A percentile compares a stretch with the other conserved stretches of the same genome.
Evolutionary conservation across 1,140 invertebrate genomes (phyloP).

Genomic region (Lycorma delicatula): DNA sequence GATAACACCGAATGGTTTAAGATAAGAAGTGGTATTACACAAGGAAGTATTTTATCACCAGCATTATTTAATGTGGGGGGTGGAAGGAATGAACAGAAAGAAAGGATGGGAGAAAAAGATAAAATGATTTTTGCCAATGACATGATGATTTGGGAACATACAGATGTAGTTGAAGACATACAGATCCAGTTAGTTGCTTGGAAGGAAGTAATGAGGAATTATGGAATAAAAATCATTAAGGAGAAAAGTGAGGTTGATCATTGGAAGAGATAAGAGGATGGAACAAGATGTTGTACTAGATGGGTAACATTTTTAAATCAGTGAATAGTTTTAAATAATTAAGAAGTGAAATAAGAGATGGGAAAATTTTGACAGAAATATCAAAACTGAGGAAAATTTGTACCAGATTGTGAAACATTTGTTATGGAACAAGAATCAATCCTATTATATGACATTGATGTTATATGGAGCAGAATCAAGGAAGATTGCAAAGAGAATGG

Average conservation of each 20-base stretch:
- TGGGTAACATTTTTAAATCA: neutral
- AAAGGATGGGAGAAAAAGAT: no score
- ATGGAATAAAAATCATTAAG: neutral
- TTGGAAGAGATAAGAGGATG: neutral
- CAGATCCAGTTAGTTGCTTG: conserved; percentile 2
- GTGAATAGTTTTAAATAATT: neutral
- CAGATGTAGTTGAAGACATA: neutral
- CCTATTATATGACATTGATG: neutral
- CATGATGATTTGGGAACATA: no score
- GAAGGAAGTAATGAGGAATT: neutral
- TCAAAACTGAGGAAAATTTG: neutral
- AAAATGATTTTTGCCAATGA: no score
- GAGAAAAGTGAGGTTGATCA: neutral
- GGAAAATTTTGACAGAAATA: neutral
- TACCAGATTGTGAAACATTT: neutral
- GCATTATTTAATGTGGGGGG: no score
- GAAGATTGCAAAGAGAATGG: neutral
- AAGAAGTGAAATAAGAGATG: neutral
- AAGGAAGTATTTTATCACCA: no score
- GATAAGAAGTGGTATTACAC: no score
- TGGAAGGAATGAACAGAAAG: no score
- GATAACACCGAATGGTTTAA: no score
- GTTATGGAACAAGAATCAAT: neutral
- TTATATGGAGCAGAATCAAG: neutral
- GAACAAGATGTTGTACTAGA: neutral